These are phyloP conservation scores for Pelecanus crispus DNA, from an alignment of 2,113 vertebrate genomes.

Conservation along the genomic window DNA sequence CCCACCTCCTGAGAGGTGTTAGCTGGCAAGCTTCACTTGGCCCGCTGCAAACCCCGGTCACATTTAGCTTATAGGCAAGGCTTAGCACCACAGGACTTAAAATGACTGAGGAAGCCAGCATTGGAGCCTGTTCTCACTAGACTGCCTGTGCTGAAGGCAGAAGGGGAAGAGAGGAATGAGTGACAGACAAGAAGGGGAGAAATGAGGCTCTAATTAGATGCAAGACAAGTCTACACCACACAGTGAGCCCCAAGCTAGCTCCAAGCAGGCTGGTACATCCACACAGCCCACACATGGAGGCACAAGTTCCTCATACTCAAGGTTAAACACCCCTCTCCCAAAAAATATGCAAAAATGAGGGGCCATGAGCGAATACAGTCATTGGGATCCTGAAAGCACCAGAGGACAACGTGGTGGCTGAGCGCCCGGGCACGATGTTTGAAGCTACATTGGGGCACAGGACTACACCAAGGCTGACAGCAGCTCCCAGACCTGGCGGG, in stretches of 20 bases:
- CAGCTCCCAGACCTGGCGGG: neutral
- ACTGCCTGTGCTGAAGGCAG: neutral
- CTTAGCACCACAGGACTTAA: neutral
- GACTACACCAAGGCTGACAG: neutral
- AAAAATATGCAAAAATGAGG: neutral
- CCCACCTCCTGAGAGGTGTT: neutral
- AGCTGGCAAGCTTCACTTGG: neutral
- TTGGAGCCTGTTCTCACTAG: neutral
- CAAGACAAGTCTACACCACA: slow-evolving; percentile 6
- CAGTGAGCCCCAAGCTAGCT: slow-evolving; percentile 5
- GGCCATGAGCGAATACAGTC: too few species aligned
- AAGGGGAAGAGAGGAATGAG: neutral
- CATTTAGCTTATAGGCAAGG: neutral
- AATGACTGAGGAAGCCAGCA: neutral
- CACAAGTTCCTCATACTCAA: neutral
- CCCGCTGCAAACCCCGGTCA: neutral
- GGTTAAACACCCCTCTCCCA: neutral
- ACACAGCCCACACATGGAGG: neutral
- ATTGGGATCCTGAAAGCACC: neutral
- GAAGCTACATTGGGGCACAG: neutral
- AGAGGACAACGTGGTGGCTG: neutral
- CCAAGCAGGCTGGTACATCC: neutral
- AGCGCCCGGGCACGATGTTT: rapidly evolving
- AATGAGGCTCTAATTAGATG: neutral
- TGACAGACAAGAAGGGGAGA: neutral